Base-by-base conservation (phyloP, 2,888 invertebrate genomes). In the Diarsia dahlii region DNA sequence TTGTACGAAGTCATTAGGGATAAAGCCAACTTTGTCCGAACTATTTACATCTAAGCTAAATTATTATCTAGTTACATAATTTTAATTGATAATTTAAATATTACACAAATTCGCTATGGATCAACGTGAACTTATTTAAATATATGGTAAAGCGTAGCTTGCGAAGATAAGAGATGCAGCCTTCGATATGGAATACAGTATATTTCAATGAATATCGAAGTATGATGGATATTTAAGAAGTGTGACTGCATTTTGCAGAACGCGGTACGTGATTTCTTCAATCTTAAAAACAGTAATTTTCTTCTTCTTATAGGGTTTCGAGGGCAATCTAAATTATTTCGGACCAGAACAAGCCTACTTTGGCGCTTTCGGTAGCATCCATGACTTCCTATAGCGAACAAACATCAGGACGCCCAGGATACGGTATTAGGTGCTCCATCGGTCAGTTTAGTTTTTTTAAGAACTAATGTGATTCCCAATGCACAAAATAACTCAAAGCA, bases 1-100 rank as follows among this genome's bases (percentile, higher is more conserved):
- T 76, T 77, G 67, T 87, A 89, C 87, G 52, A 62, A 80, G 65
- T 62, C 72, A 39, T 58, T 70, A 76, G 48, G 68, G 63, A 88
- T 88, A 84, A 86, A 79, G 80, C 82, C 83, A 88, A 85, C 77
- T 79, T 87, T 80, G 86, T 81, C 81, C 85, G 64, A 78, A 74
- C 89, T 91, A 91, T 91, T 87, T 92, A 90, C 90, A 90, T 86
- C 88, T 90, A 88, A 78, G 65, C 87, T 89, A 89, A 78, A 68
- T 87, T 83, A 80, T 81, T 76, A 80, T 65, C 82, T 88, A 85
- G 54, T 80, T 86, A 84, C 79, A 86, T 83, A 81, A 81, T 80
- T 87, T 78, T 83, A 81, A 81, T 80, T 87, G 80, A 87, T 84
- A 81, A 80, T 84, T 87, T 78, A 60, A 84, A 54, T 76, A 73